Evolutionary conservation across 1,140 invertebrate genomes (phyloP), one percentile per base, ranked within the genome.

Genomic region (Lepidurus apus): DNA sequence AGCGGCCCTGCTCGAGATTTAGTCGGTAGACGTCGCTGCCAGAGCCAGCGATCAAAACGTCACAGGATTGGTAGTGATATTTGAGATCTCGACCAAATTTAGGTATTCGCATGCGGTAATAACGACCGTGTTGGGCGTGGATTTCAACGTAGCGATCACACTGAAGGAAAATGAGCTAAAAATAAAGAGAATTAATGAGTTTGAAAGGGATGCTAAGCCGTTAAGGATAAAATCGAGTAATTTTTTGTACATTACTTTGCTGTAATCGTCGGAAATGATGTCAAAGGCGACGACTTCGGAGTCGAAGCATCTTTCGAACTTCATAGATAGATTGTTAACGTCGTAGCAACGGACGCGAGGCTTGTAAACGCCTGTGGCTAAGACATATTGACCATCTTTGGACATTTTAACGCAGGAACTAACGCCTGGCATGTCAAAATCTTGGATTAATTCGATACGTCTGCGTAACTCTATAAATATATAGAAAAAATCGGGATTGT

Each of bases 301-400:
- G 88, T 99, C 98, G 82, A 99, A 92, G 84, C 98, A 98, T 82
- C 98, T 89, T 86, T 99, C 97, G 89, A 99, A 99, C 87, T 99
- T 99, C 82, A 99, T 88, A 1, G 97, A 97, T 80, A 99, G 87
- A 86, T 99, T 95, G 82, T 93, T 91, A 0, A 98, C 93, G 88
- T 99, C 98, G 86, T 91, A 99, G 87, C 97, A 99, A 85, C 95
- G 93, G 0, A 99, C 86, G 83, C 95, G 88, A 21, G 98, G 98
- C 85, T 99, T 99, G 84, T 99, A 99, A 79, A 95, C 94, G 45
- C 97, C 97, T 44, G 96, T 93, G 34, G 93, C 93, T 81, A 98
- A 87, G 80, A 99, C 91, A 85, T 95, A 98, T 80, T 98, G 91
- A 34, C 93, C 92, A 90, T 99, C 97, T 82, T 89, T 91, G n/a